phyloP scores from a whole-genome alignment of 1,140 invertebrate species.

The Helicoverpa armigera region DNA sequence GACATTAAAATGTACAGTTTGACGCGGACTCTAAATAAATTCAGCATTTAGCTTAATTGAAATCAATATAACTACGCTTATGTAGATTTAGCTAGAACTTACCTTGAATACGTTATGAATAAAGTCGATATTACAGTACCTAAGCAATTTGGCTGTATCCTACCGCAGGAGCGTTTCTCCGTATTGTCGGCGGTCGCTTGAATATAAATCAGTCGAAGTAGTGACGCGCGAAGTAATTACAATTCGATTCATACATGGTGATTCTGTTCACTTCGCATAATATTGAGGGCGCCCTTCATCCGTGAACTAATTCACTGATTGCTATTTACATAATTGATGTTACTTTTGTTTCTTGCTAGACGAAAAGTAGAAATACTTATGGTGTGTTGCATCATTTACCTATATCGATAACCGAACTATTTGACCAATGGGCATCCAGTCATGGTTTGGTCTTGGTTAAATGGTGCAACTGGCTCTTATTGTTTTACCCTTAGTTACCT shows the following conservation, averaged over 20 bases:
- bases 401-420: no score
- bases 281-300: constrained; percentile 58
- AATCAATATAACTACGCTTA: no score
- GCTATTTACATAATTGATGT: constrained; percentile 48
- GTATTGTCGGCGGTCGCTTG: neutral
- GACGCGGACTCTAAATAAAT: no score
- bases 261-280: constrained; percentile 56
- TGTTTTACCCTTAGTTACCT: neutral
- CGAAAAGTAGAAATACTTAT: neutral
- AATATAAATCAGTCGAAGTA: constrained; percentile 18
- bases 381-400: no score
- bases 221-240: constrained; percentile 54
- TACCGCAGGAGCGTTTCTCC: constrained; percentile 19
- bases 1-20: no score
- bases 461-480: no score
- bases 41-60: no score
- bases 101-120: neutral
- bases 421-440: no score
- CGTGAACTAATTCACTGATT: constrained; percentile 54
- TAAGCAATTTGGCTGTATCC: neutral
- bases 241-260: constrained; percentile 59
- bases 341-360: neutral
- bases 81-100: no score
- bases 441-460: no score
- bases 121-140: neutral